These are phyloP conservation scores for Thera obeliscata DNA, from an alignment of 2,888 invertebrate genomes.

Conservation along the genomic window DNA sequence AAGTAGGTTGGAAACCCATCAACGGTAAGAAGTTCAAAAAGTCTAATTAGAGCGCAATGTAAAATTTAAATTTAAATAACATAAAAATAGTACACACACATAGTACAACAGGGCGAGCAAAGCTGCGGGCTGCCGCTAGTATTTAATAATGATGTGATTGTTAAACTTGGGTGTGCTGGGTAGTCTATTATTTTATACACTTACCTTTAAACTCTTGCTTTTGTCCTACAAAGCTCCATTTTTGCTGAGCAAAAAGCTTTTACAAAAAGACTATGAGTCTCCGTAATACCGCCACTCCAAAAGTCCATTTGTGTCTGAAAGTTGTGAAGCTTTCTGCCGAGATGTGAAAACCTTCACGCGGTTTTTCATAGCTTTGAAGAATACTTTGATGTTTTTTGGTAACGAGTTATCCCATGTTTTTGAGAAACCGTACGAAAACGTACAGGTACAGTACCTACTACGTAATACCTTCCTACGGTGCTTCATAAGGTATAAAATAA, in stretches of 20 bases:
- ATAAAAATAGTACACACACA: no score
- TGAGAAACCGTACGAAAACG: neutral
- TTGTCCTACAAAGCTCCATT: neutral
- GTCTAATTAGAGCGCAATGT: no score
- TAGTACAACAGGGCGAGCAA: no score
- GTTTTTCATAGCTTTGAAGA: conserved; percentile 5
- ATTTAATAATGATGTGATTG: no score
- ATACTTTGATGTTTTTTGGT: conserved; percentile 1
- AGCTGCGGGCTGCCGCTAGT: no score
- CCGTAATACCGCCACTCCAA: conserved; percentile 4
- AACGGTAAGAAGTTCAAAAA: no score
- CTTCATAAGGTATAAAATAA: no score
- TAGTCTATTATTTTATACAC: no score
- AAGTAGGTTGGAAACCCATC: no score
- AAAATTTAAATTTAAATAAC: no score
- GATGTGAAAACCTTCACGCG: conserved; percentile 4
- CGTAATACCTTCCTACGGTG: no score
- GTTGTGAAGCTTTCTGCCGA: neutral
- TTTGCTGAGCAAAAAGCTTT: neutral
- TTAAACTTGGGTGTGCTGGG: no score
- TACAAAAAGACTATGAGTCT: neutral
- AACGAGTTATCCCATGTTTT: neutral
- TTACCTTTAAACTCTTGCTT: neutral
- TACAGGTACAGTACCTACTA: neutral
- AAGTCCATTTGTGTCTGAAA: conserved; percentile 9